phyloP scores from a whole-genome alignment of 2,797 vertebrate genomes.

The Coendou prehensilis region DNA sequence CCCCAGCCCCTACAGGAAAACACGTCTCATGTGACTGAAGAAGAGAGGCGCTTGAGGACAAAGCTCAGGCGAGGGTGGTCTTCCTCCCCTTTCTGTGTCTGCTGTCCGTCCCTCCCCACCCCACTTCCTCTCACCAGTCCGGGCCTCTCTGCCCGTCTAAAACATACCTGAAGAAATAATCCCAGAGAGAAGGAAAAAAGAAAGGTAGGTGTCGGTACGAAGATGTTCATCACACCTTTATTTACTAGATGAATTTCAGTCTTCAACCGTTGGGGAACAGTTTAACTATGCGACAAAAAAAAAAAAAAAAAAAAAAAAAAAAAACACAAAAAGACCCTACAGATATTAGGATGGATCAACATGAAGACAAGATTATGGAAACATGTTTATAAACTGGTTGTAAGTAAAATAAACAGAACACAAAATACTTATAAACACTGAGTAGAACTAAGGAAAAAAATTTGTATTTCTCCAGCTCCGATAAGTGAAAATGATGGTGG shows the following conservation, averaged over 20 bases:
- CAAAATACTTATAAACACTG: constrained; percentile 50
- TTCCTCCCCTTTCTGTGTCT: not conserved
- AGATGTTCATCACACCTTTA: not conserved
- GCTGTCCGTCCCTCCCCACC: not conserved
- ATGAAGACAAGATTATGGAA: not conserved
- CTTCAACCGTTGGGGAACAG: not conserved
- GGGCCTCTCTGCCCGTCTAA: not conserved
- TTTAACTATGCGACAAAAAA: not conserved
- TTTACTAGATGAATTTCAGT: not conserved
- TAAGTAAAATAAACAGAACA: constrained; percentile 60
- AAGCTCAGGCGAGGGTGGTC: not conserved
- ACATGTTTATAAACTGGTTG: not conserved
- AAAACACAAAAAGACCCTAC: not conserved
- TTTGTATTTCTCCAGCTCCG: not conserved
- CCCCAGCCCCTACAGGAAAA: no score
- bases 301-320: no score
- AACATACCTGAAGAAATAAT: not conserved
- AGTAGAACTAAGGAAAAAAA: constrained; percentile 11
- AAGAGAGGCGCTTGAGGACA: not conserved
- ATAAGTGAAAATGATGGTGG: constrained; percentile 13
- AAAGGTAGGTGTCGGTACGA: not conserved
- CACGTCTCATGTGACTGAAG: not conserved
- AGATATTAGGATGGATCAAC: not conserved
- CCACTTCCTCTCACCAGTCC: not conserved
- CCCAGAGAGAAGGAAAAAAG: not conserved